Evolutionary conservation across 2,113 vertebrate genomes (phyloP).

Genomic region (Microtus richardsoni): DNA sequence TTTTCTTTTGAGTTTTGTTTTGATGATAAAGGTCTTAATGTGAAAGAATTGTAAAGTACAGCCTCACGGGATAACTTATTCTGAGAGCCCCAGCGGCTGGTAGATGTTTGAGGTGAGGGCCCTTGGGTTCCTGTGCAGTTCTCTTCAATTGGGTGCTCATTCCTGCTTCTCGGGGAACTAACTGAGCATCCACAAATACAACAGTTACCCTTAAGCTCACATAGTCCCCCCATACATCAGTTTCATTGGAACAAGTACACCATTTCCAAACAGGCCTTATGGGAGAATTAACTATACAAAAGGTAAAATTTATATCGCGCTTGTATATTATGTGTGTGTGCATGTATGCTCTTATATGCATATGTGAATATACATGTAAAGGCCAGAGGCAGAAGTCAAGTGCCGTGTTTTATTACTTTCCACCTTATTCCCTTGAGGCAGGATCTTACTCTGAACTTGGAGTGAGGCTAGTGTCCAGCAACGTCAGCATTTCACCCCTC

Average conservation of each 20-base stretch:
- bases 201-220: background rate
- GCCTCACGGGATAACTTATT: background rate
- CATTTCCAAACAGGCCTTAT: background rate
- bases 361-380: background rate
- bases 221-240: background rate
- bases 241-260: background rate
- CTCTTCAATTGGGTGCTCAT: background rate
- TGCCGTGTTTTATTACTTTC: background rate
- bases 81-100: fast-evolving
- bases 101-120: background rate
- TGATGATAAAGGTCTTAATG: background rate
- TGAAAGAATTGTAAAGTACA: background rate
- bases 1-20: background rate
- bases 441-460: background rate
- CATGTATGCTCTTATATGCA: background rate
- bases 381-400: background rate
- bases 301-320: too few species aligned
- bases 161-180: slow-evolving; percentile 17
- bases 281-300: background rate
- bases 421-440: background rate
- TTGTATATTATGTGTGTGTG: background rate
- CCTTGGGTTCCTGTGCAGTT: background rate
- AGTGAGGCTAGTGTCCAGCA: too few species aligned
- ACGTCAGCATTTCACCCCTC: too few species aligned
- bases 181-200: background rate